Base-by-base conservation (phyloP, 2,113 vertebrate species). In the Amphilophus citrinellus region DNA sequence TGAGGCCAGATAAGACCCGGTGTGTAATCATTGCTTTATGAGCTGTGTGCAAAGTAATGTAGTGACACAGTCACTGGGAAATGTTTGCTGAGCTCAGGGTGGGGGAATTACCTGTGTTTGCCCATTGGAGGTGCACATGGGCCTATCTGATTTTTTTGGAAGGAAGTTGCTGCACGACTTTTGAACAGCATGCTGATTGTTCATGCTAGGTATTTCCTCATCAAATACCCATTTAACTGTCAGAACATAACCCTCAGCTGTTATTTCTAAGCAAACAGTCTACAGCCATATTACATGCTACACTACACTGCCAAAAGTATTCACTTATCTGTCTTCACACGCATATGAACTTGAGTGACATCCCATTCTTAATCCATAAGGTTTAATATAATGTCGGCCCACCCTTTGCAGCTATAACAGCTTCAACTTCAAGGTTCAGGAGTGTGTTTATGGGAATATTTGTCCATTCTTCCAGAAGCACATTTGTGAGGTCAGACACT, bases 11-110 rank as follows among this genome's bases (percentile, higher is more conserved):
- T 94, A 90, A 91, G 84, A 59, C 79, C 6, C 27, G 57, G 80
- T 27, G 90, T 92, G 89, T 88, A 90, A 92, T 94, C 88, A 89
- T 73, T 4, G 58, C 58, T 91, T 93, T 89, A 92, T 90, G 92
- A 87, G 79, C 86, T 35, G 62, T 60, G 81, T 61, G 79, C 60
- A 44, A 87, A 87, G 90, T 75, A 84, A 91, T 77, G 83, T 15
- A 3, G 79, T 89, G 86, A 92, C 87, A 66, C 75, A 87, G 68
- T 7, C 10, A 2, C 85, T 77, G 60, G 77, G 82, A 83, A 76
- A 89, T 93, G 90, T 93, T 92, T 92, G 93, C 83, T 73, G 61
- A 91, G 76, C 57, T 8, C 75, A 56, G 18, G 77, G 75, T 50
- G 39, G 71, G 80, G 76, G 61, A 66, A 60, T 84, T 60, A 79